Evolutionary conservation across 2,113 vertebrate genomes (phyloP).

Genomic region (Salvelinus fontinalis): DNA sequence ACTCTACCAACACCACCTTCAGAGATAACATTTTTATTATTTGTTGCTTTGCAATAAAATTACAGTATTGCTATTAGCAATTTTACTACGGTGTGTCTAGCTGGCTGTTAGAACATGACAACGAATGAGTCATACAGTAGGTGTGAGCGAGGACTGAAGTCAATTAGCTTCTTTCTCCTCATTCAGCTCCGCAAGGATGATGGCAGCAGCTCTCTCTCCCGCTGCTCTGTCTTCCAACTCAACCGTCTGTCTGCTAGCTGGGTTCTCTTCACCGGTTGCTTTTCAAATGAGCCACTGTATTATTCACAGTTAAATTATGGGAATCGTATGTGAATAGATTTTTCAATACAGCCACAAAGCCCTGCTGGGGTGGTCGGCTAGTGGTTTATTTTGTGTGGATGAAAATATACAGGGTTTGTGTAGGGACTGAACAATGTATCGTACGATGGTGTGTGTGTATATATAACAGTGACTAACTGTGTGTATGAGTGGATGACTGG

Average conservation of each 20-base stretch:
- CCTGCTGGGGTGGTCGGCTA: not conserved
- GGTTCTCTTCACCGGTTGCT: conserved; percentile 41
- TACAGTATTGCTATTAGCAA: not conserved
- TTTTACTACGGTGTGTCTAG: not conserved
- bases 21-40: not conserved
- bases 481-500: not conserved
- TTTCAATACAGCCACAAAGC: not conserved
- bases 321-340: not conserved
- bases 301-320: not conserved
- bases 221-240: conserved; percentile 35
- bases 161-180: conserved; percentile 42
- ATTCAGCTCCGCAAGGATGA: conserved; percentile 22
- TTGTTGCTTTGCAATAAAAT: not conserved
- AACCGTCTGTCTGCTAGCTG: conserved; percentile 15
- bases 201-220: conserved; percentile 34
- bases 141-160: conserved; percentile 9
- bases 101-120: not conserved
- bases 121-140: not conserved
- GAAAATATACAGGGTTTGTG: not conserved
- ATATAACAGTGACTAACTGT: not conserved
- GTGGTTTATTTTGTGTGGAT: not conserved
- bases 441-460: not conserved
- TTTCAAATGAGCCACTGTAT: conserved; percentile 11
- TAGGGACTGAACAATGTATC: not conserved
- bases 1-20: not conserved